Evolutionary conservation across 1,140 invertebrate species (phyloP).

Genomic region (Homalodisca vitripennis): DNA sequence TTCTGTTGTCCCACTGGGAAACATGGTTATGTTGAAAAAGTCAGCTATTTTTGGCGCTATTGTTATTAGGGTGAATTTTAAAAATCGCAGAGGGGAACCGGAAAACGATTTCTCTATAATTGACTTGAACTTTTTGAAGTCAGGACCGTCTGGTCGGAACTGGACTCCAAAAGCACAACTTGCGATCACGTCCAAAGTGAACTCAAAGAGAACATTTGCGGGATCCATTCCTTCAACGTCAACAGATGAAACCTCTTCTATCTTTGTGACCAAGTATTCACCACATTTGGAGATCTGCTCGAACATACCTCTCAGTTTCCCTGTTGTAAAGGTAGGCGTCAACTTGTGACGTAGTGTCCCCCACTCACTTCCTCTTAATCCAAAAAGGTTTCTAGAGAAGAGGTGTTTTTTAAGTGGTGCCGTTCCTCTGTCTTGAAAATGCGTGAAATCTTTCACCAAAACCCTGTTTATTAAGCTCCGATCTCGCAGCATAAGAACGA

Average conservation of each 20-base stretch:
- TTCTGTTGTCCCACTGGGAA: neutral
- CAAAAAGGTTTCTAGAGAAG: too few relatives aligned
- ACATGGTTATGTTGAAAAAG: neutral
- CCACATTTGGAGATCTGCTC: slow-evolving; percentile 49
- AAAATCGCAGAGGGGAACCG: neutral
- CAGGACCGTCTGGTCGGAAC: neutral
- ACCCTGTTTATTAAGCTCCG: too few relatives aligned
- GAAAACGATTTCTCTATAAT: slow-evolving; percentile 12
- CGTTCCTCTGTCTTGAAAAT: too few relatives aligned
- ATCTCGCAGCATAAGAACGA: too few relatives aligned
- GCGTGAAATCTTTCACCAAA: too few relatives aligned
- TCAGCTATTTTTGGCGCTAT: neutral
- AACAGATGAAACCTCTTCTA: slow-evolving; percentile 48
- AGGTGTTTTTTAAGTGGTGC: too few relatives aligned
- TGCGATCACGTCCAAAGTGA: slow-evolving; percentile 44
- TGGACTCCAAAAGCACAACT: slow-evolving; percentile 47
- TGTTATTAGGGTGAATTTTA: neutral
- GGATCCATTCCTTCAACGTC: slow-evolving; percentile 42
- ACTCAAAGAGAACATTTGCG: slow-evolving; percentile 42
- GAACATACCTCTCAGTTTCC: slow-evolving; percentile 58
- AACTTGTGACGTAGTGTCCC: too few relatives aligned
- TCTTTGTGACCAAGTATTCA: slow-evolving; percentile 43
- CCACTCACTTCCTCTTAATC: too few relatives aligned
- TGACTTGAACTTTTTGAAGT: too few relatives aligned
- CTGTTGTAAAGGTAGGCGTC: slow-evolving; percentile 57